Evolutionary conservation across 2,113 vertebrate species (phyloP).

Genomic region (Podiceps cristatus): DNA sequence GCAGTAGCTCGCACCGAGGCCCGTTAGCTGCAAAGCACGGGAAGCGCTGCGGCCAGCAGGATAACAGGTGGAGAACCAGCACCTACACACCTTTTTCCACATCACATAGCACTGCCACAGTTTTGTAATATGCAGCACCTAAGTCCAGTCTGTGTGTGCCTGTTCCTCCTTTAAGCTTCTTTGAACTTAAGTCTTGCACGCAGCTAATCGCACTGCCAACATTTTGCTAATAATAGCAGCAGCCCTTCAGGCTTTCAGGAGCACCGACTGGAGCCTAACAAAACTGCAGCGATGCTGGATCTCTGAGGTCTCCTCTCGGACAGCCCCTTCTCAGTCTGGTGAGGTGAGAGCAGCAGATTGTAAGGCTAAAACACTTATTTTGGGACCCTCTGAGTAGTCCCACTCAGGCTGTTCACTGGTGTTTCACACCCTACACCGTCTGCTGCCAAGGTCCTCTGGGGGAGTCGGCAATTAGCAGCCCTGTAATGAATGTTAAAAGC

Average conservation of each 20-base stretch:
- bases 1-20: neutral
- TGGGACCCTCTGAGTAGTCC: neutral
- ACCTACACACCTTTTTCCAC: neutral
- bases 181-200: neutral
- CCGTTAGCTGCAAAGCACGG: neutral
- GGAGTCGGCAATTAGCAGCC: neutral
- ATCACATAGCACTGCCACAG: neutral
- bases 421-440: neutral
- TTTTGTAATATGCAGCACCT: neutral
- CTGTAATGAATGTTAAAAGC: neutral
- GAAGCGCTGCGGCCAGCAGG: neutral
- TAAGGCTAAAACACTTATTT: neutral
- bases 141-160: neutral
- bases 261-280: neutral
- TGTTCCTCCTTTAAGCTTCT: slow-evolving; percentile 25
- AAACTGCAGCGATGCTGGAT: neutral
- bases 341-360: neutral
- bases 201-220: neutral
- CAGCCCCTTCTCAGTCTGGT: neutral
- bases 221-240: slow-evolving; percentile 15
- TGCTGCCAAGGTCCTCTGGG: neutral
- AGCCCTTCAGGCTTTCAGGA: neutral
- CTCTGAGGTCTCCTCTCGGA: neutral
- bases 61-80: neutral
- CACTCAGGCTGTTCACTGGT: neutral